Base-by-base conservation (phyloP, 2,888 invertebrate genomes). In the Pseudococcus viburni region DNA sequence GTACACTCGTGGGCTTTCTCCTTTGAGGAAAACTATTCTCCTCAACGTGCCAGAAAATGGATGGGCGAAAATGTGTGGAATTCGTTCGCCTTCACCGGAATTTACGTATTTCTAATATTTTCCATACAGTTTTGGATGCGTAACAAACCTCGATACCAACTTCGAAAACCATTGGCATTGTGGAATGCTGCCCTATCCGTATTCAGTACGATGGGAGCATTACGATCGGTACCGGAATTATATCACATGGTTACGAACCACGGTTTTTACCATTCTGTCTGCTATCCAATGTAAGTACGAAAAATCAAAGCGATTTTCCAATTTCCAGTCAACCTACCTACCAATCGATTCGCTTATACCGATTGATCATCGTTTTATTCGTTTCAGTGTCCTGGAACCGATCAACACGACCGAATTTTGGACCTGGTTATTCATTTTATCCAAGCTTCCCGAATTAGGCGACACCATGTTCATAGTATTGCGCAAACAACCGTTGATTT, bases 51-150 rank as follows among this genome's bases (percentile, higher is more conserved):
- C 90, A 94, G 96, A 91, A 95, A 95, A 93, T 99, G 98, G 98
- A 99, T 99, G 98, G 94, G 95, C 90, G 95, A 96, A 91, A 97
- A 99, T 92, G 99, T 99, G 99, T 97, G 96, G 89, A 95, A 96
- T 91, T 96, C 96, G 88, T 97, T 98, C 92, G 97, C 97, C 91
- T 96, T 95, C 91, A 94, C 96, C 90, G 96, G 96, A 90, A 93
- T 96, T 90, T 99, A 99, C 92, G 96, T 99, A 95, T 94, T 97
- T 90, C 94, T 98, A 90, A 97, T 99, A 91, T 99, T 98, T 92
- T 96, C 96, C 90, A 98, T 98, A 84, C 97, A 98, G 92, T 95
- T 96, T 91, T 96, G 96, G 91, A 99, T 99, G 99, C 95, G 96
- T 92, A 95, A 94, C 91, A 94, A 99, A 90, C 96, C 96, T 89